Evolutionary conservation across 2,113 vertebrate species (phyloP), one percentile per base, ranked within the genome.

Genomic region (Percopsis transmontana): DNA sequence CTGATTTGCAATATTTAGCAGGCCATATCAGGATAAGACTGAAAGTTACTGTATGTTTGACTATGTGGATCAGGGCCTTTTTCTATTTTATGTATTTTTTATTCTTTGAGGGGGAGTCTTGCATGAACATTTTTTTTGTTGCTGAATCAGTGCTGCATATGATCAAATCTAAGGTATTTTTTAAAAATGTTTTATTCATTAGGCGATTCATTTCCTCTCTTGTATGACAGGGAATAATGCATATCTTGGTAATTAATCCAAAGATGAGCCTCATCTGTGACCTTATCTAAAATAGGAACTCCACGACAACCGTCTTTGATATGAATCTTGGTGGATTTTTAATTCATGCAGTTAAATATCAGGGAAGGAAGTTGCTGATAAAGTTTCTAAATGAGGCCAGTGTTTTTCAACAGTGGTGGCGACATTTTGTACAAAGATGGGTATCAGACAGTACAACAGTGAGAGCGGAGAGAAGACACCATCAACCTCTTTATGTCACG

Each of bases 151-250:
- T 52, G 27, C 61, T 50, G 55, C 61, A 52, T 20, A 58, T 47
- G 47, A 58, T 21, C 16, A n/a, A n/a, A n/a, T n/a, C n/a, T n/a
- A n/a, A n/a, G n/a, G n/a, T n/a, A n/a, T n/a, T n/a, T n/a, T n/a
- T n/a, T n/a, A n/a, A n/a, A n/a, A n/a, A n/a, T 77, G 38, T 71
- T 58, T 77, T 66, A 77, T 77, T 77, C 74, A 77, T 71, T 57
- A 56, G 66, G 61, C 10, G 15, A 45, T 64, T 75, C 59, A 61
- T 60, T 41, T 70, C 39, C 51, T 61, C 18, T 27, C 51, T 64
- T 20, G 52, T 56, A 19, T 18, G 20, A 45, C 20, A 13, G 5
- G 11, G 15, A 51, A 11, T 12, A 42, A n/a, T 51, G 11, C n/a
- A 48, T 66, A n/a, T 66, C n/a, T 24, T 50, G 13, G 23, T 54